These are phyloP conservation scores for Diloba caeruleocephala DNA, from an alignment of 2,888 invertebrate genomes.

Conservation along the genomic window DNA sequence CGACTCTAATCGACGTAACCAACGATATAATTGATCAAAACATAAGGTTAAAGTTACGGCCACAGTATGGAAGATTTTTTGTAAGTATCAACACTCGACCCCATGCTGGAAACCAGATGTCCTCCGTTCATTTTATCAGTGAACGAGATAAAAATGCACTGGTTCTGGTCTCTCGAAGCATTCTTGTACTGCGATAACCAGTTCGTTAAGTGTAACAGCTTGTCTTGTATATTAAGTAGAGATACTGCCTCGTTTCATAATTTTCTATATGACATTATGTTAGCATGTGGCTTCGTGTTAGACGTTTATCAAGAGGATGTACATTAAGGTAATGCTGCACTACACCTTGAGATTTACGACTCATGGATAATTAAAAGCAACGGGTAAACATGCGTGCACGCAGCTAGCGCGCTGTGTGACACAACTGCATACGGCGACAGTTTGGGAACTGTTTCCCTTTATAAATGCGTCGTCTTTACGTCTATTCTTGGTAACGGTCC, in stretches of 20 bases:
- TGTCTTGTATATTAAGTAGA: conserved; percentile 39
- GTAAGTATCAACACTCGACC: conserved; percentile 73
- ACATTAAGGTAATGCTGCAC: conserved; percentile 61
- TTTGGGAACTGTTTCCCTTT: conserved; percentile 68
- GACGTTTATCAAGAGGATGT: conserved; percentile 63
- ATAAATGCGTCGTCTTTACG: conserved; percentile 47
- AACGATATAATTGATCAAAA: conserved; percentile 62
- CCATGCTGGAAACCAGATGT: conserved; percentile 73
- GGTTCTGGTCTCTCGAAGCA: conserved; percentile 58
- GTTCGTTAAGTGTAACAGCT: conserved; percentile 50
- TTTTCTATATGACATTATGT: conserved; percentile 63
- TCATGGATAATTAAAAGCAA: conserved; percentile 63
- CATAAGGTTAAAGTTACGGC: conserved; percentile 52
- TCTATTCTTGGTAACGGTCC: conserved; percentile 60
- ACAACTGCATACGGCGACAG: conserved; percentile 56
- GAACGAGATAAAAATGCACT: conserved; percentile 74
- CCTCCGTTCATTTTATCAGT: conserved; percentile 68
- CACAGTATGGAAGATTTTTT: conserved; percentile 55
- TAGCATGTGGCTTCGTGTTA: conserved; percentile 62
- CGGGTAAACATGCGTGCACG: conserved; percentile 65
- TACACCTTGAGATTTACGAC: conserved; percentile 68
- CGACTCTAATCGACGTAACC: conserved; percentile 59
- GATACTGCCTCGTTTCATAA: conserved; percentile 53
- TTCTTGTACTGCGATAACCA: conserved; percentile 67
- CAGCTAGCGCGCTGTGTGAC: conserved; percentile 56